phyloP scores from a whole-genome alignment of 1,140 invertebrate species.

The Drosophila tani region DNA sequence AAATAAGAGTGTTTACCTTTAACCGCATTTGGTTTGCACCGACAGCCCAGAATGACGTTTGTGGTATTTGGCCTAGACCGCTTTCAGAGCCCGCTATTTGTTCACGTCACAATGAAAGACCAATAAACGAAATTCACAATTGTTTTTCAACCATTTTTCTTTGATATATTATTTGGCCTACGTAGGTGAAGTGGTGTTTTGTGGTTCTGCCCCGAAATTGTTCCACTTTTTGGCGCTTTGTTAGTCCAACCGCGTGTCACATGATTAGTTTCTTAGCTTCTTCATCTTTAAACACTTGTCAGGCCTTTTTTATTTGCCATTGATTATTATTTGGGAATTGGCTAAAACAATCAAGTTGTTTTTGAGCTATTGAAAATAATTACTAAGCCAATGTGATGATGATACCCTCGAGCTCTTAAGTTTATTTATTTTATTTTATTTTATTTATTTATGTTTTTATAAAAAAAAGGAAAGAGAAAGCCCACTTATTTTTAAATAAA shows the following conservation, averaged over 20 bases:
- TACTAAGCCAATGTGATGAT: not conserved
- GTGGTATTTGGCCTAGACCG: not conserved
- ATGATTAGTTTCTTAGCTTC: not conserved
- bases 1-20: too few relatives aligned
- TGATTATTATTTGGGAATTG: not conserved
- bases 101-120: not conserved
- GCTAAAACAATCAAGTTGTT: not conserved
- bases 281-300: not conserved
- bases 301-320: not conserved
- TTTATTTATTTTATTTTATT: too few relatives aligned
- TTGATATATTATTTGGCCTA: not conserved
- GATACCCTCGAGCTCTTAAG: too few relatives aligned
- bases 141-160: too few relatives aligned
- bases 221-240: not conserved
- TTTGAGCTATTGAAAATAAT: not conserved
- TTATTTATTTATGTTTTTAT: too few relatives aligned
- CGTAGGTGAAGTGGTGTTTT: not conserved
- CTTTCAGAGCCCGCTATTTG: not conserved
- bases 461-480: too few relatives aligned
- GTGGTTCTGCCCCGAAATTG: not conserved
- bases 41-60: not conserved
- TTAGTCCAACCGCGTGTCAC: conserved; percentile 12
- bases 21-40: too few relatives aligned
- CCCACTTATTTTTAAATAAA: too few relatives aligned
- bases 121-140: not conserved